Base-by-base conservation (phyloP, 1,140 invertebrate species). In the Bombus soroeensis region DNA sequence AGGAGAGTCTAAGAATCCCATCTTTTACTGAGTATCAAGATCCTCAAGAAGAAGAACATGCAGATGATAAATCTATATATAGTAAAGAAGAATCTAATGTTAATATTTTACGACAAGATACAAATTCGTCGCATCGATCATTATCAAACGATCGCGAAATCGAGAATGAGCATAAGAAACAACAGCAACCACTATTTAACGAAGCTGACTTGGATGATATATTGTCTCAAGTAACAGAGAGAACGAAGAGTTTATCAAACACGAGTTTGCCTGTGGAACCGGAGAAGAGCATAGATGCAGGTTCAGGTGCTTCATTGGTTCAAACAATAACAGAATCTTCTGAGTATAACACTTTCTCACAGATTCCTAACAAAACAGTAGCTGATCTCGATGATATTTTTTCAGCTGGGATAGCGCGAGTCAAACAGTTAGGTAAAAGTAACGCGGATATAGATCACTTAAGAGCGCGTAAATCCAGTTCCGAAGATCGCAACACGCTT, bases 141-240 rank as follows among this genome's bases (percentile, higher is more conserved):
- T 2, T 64, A 13, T 22, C n/a, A 1, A 83, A 76, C 22, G 68
- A 77, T 22, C 18, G n/a, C 0, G 75, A 84, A 12, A 5, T 15
- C 1, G 83, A 84, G 10, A 59, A 3, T 25, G 5, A 15, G 8
- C 32, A 72, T 9, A 82, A 86, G 43, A 75, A 41, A 10, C 81
- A 86, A 32, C 73, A 62, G 39, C 64, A 57, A 28, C 62, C 75
- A 32, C 37, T 75, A 8, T 76, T 91, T 18, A 88, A 90, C 32
- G 87, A 86, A 41, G 81, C 85, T 59, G 91, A 93, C 62, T 68
- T 93, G 15, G 92, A 92, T 81, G 83, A 93, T 83, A 92, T 93
- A 89, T 89, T 92, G 68, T 88, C 74, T 41, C 81, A 89, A 32
- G 92, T 91, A 34, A 90, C 90, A 13, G 88, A 80, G 2, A 89